Conservation (phyloP, 2,888 invertebrate species). For the Protodeltote pygarga region DNA sequence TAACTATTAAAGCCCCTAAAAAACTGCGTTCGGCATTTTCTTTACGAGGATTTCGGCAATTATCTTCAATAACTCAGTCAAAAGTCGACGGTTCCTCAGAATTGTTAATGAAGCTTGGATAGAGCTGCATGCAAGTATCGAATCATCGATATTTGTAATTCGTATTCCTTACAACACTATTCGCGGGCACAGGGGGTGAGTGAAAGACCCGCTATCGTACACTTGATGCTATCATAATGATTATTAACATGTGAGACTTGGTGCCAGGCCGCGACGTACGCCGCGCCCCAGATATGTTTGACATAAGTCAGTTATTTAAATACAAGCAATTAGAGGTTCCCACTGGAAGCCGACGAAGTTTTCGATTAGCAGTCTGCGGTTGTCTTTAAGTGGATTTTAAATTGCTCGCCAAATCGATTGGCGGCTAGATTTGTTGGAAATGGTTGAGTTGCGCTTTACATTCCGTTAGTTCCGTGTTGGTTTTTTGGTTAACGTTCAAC, state of each 20-base stretch:
- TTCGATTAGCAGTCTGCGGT: slow-evolving; percentile 83
- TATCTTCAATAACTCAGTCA: no score
- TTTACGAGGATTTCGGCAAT: not conserved
- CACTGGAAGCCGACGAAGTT: slow-evolving; percentile 77
- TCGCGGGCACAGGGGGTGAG: slow-evolving; percentile 49
- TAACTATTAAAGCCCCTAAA: no score
- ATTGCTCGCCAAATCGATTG: slow-evolving; percentile 78
- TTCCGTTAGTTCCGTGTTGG: slow-evolving; percentile 29
- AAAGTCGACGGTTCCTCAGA: no score
- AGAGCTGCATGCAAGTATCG: not conserved
- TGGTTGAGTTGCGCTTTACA: slow-evolving; percentile 44
- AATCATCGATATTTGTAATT: slow-evolving; percentile 20
- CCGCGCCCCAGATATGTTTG: slow-evolving; percentile 83
- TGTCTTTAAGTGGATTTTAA: slow-evolving; percentile 84
- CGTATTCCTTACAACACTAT: slow-evolving; percentile 36
- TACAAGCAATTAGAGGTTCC: slow-evolving; percentile 84
- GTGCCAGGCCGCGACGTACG: slow-evolving; percentile 79
- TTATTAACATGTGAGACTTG: slow-evolving; percentile 85
- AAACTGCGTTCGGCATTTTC: not conserved
- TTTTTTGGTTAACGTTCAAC: slow-evolving; percentile 41
- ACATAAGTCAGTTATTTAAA: slow-evolving; percentile 86
- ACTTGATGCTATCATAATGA: slow-evolving; percentile 87
- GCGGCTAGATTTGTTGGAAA: slow-evolving; percentile 51
- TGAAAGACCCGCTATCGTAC: slow-evolving; percentile 78
- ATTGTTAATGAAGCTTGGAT: not conserved